Evolutionary conservation across 2,888 invertebrate species (phyloP).

Genomic region (Dyspetes luteomarginatus): DNA sequence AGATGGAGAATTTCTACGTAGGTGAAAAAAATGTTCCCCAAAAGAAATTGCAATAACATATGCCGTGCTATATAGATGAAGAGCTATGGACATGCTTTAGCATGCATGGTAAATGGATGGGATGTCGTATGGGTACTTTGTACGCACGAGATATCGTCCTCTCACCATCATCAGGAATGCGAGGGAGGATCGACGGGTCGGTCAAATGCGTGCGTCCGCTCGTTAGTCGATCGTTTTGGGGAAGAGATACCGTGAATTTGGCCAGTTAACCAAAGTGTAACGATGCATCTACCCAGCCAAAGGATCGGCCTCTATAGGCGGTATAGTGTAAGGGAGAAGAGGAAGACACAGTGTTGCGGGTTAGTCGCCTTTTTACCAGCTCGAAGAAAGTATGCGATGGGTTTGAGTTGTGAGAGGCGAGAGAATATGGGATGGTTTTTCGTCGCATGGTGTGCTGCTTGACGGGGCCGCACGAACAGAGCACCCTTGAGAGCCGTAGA

Average conservation of each 20-base stretch:
- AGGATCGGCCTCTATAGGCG: conserved; percentile 70
- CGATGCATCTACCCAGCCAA: conserved; percentile 77
- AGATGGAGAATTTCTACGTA: conserved; percentile 5
- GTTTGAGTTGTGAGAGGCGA: conserved; percentile 43
- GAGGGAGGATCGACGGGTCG: conserved; percentile 59
- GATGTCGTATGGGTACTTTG: conserved; percentile 29
- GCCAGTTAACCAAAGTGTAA: conserved; percentile 78
- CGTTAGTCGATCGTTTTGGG: conserved; percentile 77
- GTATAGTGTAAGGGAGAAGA: conserved; percentile 53
- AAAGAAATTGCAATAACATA: not conserved
- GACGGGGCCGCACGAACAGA: conserved; percentile 71
- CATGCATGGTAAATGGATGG: conserved; percentile 37
- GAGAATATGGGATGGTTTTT: conserved; percentile 54
- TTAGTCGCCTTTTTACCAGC: conserved; percentile 20
- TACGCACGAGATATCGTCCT: conserved; percentile 57
- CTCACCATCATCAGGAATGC: conserved; percentile 61
- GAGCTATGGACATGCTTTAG: conserved; percentile 4
- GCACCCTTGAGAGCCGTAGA: conserved; percentile 79
- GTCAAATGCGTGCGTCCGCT: conserved; percentile 72
- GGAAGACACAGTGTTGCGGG: conserved; percentile 47
- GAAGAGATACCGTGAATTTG: conserved; percentile 74
- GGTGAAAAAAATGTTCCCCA: not conserved
- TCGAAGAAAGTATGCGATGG: conserved; percentile 52
- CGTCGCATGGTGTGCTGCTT: conserved; percentile 50
- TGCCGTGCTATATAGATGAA: conserved; percentile 23